Evolutionary conservation across 2,113 vertebrate genomes (phyloP).

Genomic region (Delphinus delphis): DNA sequence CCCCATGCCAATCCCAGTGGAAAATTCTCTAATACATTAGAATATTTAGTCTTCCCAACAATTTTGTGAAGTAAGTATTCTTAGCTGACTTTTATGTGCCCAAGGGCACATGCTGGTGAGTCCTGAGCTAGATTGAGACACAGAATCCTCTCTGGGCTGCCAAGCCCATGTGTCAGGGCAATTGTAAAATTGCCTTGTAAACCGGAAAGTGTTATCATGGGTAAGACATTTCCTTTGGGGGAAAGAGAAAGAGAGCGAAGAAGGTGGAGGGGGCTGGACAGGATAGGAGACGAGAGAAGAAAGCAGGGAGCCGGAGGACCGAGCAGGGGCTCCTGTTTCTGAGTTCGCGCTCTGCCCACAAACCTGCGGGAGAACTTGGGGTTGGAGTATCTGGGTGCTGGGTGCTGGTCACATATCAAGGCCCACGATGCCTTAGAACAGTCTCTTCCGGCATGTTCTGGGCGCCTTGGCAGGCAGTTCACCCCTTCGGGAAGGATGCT

Average conservation of each 20-base stretch:
- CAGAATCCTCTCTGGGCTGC: background rate
- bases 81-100: background rate
- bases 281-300: background rate
- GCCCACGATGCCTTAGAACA: background rate
- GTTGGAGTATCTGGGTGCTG: background rate
- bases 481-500: background rate
- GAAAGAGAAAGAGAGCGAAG: background rate
- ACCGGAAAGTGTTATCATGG: background rate
- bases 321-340: background rate
- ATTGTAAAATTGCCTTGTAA: background rate
- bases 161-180: background rate
- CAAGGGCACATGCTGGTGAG: background rate
- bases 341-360: background rate
- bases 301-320: background rate
- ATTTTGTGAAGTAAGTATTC: background rate
- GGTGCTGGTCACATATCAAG: background rate
- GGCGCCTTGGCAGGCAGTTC: background rate
- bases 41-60: background rate
- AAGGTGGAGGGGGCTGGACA: background rate
- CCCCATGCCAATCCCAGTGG: background rate
- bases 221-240: background rate
- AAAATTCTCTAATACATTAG: background rate
- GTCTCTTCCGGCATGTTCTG: background rate
- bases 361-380: background rate
- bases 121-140: background rate